Base-by-base conservation (phyloP, 2,797 vertebrate species). In the Rhynchotus rufescens region DNA sequence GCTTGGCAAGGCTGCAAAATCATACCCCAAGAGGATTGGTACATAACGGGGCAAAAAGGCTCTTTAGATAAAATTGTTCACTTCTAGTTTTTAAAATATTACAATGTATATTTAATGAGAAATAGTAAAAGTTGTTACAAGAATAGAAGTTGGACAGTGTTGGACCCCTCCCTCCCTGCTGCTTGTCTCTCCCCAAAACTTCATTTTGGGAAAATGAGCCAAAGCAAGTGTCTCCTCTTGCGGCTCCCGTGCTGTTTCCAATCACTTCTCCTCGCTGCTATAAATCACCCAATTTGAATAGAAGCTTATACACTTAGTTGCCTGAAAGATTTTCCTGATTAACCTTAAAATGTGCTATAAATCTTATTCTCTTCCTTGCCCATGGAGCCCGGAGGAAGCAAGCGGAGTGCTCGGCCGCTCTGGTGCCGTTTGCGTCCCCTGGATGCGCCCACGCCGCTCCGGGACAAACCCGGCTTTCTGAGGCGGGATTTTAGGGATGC, bases 311-410 rank as follows among this genome's bases (percentile, higher is more conserved):
- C 79, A 94, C 64, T 89, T 90, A 93, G 89, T 88, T 94, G 94
- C 92, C 92, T 93, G 88, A 71, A 94, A 95, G 89, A 93, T 96
- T 95, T 95, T 91, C 80, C 91, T 96, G 94, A 95, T 96, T 93
- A 95, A 93, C 94, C 96, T 93, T 92, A 95, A 93, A 95, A 94
- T 94, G 82, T 32, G 72, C 92, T 21, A 78, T 95, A 95, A 94
- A 95, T 96, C 92, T 92, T 91, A 4, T 51, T 94, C 71, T 71
- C 20, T 26, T 51, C 12, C 74, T 88, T 51, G 23, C 67, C 81
- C 3, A 0, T 1, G 14, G 78, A 82, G 42, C 49, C 23, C 3
- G 2, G 1, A 49, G 80, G 54, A 54, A 34, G 54, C 86, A 89
- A 95, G 80, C 45, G 25, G 65, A 47, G 40, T 67, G 42, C 64